phyloP scores from a whole-genome alignment of 1,140 invertebrate species.

The Aporrectodea caliginosa region DNA sequence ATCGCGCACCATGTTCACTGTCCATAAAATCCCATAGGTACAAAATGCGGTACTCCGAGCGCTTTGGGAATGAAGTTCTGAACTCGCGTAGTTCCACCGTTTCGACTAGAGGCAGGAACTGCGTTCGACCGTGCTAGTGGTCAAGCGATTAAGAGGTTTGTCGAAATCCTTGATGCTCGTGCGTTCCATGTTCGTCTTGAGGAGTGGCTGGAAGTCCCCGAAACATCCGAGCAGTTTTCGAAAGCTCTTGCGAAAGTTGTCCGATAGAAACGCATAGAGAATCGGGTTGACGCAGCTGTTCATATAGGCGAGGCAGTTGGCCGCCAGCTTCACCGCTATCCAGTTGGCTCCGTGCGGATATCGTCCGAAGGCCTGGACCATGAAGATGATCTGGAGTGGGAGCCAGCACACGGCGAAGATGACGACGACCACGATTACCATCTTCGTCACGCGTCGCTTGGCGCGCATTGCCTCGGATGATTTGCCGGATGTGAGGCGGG shows the following conservation, averaged over 20 bases:
- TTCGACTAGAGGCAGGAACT: too few relatives aligned
- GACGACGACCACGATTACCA: conserved; percentile 89
- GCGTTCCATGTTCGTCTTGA: not conserved
- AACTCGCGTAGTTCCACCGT: too few relatives aligned
- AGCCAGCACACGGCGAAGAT: conserved; percentile 95
- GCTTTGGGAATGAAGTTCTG: too few relatives aligned
- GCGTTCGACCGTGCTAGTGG: not conserved
- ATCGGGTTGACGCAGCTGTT: conserved; percentile 94
- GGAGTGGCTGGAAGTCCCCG: not conserved
- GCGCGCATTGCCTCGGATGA: conserved; percentile 62
- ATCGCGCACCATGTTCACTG: too few relatives aligned
- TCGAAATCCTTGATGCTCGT: not conserved
- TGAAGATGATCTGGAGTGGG: conserved; percentile 73
- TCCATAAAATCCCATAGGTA: too few relatives aligned
- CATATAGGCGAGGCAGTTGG: conserved; percentile 86
- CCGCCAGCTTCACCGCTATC: conserved; percentile 75
- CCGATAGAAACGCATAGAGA: conserved; percentile 86
- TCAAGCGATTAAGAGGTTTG: not conserved
- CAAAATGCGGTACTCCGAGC: too few relatives aligned
- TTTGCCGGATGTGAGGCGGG: conserved; percentile 45
- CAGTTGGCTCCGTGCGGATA: conserved; percentile 54
- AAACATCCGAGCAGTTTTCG: conserved; percentile 61
- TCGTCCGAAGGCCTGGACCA: conserved; percentile 54
- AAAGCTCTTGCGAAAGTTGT: conserved; percentile 81
- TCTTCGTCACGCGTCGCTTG: conserved; percentile 78